These are phyloP conservation scores for Epinephelus fuscoguttatus DNA, from an alignment of 2,113 vertebrate species.

Conservation along the genomic window DNA sequence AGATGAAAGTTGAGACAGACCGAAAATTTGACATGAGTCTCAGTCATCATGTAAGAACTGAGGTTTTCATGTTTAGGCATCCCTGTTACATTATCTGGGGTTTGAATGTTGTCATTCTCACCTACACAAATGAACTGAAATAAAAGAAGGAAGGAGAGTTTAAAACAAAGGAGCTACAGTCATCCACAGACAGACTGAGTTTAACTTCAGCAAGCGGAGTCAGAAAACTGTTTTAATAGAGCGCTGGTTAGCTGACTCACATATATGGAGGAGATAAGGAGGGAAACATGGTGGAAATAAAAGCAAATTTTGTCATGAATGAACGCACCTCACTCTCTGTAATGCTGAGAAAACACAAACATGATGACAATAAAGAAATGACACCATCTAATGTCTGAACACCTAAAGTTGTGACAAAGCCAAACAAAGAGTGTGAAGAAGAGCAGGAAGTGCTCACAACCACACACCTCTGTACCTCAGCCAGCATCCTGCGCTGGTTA, in stretches of 20 bases:
- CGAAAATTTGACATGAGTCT: not conserved
- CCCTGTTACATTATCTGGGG: not conserved
- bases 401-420: not conserved
- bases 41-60: not conserved
- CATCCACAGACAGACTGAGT: not conserved
- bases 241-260: not conserved
- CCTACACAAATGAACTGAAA: not conserved
- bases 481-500: slow-evolving; percentile 67
- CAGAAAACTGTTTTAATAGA: not conserved
- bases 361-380: not conserved
- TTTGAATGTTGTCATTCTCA: not conserved
- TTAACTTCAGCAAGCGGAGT: not conserved
- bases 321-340: not conserved
- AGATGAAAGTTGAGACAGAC: not conserved
- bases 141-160: not conserved
- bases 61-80: not conserved
- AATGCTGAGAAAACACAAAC: slow-evolving; percentile 1
- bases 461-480: slow-evolving; percentile 72
- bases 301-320: not conserved
- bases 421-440: slow-evolving; percentile 1
- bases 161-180: not conserved
- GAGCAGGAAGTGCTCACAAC: slow-evolving; percentile 82
- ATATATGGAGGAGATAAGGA: not conserved
- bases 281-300: not conserved
- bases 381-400: not conserved